Evolutionary conservation across 2,888 invertebrate species (phyloP).

Genomic region (Chaetogeoica ovagalla): DNA sequence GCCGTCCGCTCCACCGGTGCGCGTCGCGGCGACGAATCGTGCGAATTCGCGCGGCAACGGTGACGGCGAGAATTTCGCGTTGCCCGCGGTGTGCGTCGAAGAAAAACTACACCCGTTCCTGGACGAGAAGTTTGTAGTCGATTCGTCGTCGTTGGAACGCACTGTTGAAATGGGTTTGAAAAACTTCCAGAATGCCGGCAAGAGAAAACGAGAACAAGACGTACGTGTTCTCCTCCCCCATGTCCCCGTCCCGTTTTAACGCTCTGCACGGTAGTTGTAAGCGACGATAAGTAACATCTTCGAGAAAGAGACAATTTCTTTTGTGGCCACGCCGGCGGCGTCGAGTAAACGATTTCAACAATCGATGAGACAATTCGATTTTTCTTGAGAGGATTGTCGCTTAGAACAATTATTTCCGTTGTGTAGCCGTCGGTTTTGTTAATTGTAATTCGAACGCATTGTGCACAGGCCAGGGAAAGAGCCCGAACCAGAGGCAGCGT

Average conservation of each 20-base stretch:
- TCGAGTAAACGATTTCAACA: too few relatives aligned
- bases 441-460: too few relatives aligned
- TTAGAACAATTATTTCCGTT: too few relatives aligned
- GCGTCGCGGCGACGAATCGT: background rate
- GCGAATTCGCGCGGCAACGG: background rate
- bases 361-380: too few relatives aligned
- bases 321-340: too few relatives aligned
- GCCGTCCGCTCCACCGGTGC: background rate
- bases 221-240: background rate
- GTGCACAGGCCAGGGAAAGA: constrained; percentile 52
- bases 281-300: too few relatives aligned
- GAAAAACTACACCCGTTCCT: constrained; percentile 42
- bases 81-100: constrained; percentile 31
- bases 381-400: too few relatives aligned
- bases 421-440: too few relatives aligned
- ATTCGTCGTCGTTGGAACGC: constrained; percentile 6
- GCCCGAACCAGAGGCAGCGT: constrained; percentile 64
- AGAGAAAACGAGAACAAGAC: constrained; percentile 44
- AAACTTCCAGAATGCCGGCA: constrained; percentile 27
- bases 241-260: too few relatives aligned
- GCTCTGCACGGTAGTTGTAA: too few relatives aligned
- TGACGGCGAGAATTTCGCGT: background rate
- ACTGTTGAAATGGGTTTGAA: constrained; percentile 36
- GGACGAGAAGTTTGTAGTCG: constrained; percentile 35
- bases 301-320: too few relatives aligned